Conservation (phyloP, 2,888 invertebrate species). For the Chrysopilus asiliformis region DNA sequence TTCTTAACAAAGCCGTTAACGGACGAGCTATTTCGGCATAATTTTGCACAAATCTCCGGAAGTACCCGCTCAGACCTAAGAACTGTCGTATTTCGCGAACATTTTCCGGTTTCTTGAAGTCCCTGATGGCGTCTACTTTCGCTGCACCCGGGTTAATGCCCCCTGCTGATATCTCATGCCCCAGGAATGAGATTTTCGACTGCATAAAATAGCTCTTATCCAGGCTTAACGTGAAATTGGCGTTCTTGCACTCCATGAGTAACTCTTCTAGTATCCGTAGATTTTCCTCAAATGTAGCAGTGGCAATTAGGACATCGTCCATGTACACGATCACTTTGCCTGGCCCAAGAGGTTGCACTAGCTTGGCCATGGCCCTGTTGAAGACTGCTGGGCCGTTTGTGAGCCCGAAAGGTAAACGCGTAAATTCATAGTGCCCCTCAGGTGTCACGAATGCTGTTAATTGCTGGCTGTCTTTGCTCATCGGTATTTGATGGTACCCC, state of each 20-base stretch:
- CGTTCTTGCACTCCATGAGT: conserved; percentile 4
- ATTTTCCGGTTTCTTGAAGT: conserved; percentile 15
- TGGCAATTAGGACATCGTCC: conserved; percentile 7
- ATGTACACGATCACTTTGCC: conserved; percentile 6
- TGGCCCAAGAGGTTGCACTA: background rate
- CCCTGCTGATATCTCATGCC: conserved; percentile 1
- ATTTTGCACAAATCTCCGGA: conserved; percentile 20
- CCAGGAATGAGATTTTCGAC: background rate
- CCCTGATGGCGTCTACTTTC: conserved; percentile 8
- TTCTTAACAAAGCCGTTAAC: conserved; percentile 16
- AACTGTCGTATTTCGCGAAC: conserved; percentile 19
- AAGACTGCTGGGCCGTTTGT: conserved; percentile 19
- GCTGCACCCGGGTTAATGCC: background rate
- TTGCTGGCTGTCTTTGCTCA: conserved; percentile 4
- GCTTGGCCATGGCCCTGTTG: conserved; percentile 5
- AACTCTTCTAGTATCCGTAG: background rate
- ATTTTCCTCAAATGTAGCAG: conserved; percentile 3
- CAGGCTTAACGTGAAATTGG: conserved; percentile 23
- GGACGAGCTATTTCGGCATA: conserved; percentile 19
- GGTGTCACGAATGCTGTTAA: conserved; percentile 20
- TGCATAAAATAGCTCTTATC: conserved; percentile 16
- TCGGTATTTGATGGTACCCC: conserved; percentile 10
- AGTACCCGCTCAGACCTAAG: conserved; percentile 22
- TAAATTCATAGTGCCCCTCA: conserved; percentile 21
- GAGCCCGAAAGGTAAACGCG: conserved; percentile 20